phyloP scores from a whole-genome alignment of 1,140 invertebrate genomes.

The Tetranychus cinnabarinus region DNA sequence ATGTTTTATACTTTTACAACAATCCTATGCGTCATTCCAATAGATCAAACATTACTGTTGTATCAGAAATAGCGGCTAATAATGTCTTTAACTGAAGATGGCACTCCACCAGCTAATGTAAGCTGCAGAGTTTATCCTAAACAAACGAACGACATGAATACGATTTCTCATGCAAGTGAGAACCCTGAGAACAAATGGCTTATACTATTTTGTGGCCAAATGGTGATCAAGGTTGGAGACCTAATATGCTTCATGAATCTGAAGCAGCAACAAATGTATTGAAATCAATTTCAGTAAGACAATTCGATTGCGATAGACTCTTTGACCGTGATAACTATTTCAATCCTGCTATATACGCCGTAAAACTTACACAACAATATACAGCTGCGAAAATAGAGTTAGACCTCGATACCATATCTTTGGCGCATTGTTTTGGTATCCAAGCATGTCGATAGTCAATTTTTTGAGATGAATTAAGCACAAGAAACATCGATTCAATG shows the following conservation, averaged over 20 bases:
- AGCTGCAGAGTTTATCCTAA: background rate
- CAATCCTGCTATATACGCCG: too few relatives aligned
- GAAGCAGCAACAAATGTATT: background rate
- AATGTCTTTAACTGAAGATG: background rate
- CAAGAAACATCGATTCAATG: too few relatives aligned
- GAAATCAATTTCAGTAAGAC: background rate
- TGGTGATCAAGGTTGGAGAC: background rate
- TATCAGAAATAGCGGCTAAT: background rate
- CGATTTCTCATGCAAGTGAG: background rate
- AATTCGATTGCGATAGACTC: background rate
- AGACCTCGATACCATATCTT: too few relatives aligned
- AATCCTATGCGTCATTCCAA: too few relatives aligned
- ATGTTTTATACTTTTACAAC: too few relatives aligned
- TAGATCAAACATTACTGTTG: background rate
- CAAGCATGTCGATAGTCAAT: too few relatives aligned
- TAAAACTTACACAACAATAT: too few relatives aligned
- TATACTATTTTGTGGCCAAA: background rate
- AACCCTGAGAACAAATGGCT: background rate
- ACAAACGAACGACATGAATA: background rate
- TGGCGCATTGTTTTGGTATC: too few relatives aligned
- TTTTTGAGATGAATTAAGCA: too few relatives aligned
- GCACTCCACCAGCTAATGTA: background rate
- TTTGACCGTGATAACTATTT: too few relatives aligned
- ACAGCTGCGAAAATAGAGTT: too few relatives aligned
- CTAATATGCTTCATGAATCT: background rate